Base-by-base conservation (phyloP, 2,113 vertebrate genomes). In the Carassius auratus region DNA sequence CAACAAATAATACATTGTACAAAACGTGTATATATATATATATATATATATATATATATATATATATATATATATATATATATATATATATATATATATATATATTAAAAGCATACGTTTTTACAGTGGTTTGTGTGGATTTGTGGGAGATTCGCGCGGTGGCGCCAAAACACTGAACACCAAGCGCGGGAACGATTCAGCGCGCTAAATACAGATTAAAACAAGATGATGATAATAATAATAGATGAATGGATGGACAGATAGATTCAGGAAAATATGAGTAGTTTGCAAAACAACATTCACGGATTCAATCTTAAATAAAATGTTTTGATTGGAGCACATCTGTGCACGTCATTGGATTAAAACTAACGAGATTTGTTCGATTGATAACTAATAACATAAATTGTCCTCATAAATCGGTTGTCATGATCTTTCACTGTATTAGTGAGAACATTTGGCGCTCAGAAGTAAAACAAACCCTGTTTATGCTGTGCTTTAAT, bases 41-140 rank as follows among this genome's bases (percentile, higher is more conserved):
- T 26, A 26, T 26, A 26, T 26, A 26, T 26, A 26, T 26, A 26
- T 26, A 26, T 26, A 26, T 26, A 26, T 26, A 26, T 26, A 26
- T 26, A 26, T 26, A 26, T 26, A 26, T 26, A 26, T 26, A 26
- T 26, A 26, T 26, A 26, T 26, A 26, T 26, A 26, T 26, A 26
- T 26, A 26, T 26, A 26, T 26, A 26, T 26, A 26, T 26, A 26
- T 26, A 26, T 26, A 26, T 26, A 26, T 26, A 26, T 26, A 26
- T 26, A 26, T 92, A 94, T 85, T 93, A 93, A 95, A 93, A 92
- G 86, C 89, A 86, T 89, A 90, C 91, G 92, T 92, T 94, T 95
- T 92, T 91, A 87, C 92, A 90, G 15, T 52, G 10, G 8, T 26
- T 50, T 21, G 68, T 88, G n/a, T 86, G 55, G 12, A 36, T n/a